Evolutionary conservation across 2,888 invertebrate genomes (phyloP).

Genomic region (Hirtodrosophila alboralis): DNA sequence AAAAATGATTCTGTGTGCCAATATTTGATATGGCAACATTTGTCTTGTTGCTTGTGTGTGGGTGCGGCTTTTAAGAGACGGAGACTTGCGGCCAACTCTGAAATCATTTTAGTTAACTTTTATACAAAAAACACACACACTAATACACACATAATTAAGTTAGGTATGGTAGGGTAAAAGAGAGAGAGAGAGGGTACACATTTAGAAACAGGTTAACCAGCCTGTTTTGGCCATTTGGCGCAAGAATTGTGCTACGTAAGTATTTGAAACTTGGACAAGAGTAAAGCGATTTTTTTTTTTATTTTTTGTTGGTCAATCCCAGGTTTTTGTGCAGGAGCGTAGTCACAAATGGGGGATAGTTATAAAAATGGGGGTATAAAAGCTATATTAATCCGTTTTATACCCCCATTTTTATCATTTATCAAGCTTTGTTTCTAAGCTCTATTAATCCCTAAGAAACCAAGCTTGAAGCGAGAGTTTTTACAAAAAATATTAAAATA

Average conservation of each 20-base stretch:
- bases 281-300: background rate
- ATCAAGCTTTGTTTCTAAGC: too few species aligned
- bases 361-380: too few species aligned
- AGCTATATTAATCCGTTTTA: too few species aligned
- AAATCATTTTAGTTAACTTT: slow-evolving; percentile 41
- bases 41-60: too few species aligned
- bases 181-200: background rate
- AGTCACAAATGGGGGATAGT: slow-evolving; percentile 4
- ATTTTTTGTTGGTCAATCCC: background rate
- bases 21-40: slow-evolving; percentile 44
- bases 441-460: too few species aligned
- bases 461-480: too few species aligned
- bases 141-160: slow-evolving; percentile 14
- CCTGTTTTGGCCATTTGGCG: slow-evolving; percentile 36
- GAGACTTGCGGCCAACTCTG: slow-evolving; percentile 17
- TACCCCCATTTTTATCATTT: too few species aligned
- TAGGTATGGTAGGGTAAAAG: background rate
- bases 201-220: slow-evolving; percentile 49
- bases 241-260: slow-evolving; percentile 51
- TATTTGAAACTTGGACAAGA: slow-evolving; percentile 30
- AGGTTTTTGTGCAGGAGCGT: slow-evolving; percentile 6
- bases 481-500: too few species aligned
- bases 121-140: background rate
- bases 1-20: slow-evolving; percentile 53
- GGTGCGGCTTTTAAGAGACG: slow-evolving; percentile 33